Base-by-base conservation (phyloP, 2,113 vertebrate species). In the Tinamus guttatus region DNA sequence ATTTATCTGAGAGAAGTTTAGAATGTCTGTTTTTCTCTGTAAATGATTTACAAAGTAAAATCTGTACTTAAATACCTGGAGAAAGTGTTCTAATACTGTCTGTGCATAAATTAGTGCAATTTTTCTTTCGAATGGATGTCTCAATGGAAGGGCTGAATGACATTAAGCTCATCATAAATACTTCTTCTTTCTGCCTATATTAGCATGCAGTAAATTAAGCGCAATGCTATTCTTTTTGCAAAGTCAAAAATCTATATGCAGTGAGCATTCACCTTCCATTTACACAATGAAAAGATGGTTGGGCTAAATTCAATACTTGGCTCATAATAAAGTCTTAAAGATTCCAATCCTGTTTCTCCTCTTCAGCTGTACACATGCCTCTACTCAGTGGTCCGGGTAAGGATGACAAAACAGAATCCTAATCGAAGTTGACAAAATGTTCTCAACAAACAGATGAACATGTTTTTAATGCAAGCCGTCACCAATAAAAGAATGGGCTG, bases 351-450 rank as follows among this genome's bases (percentile, higher is more conserved):
- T 85, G 18, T 82, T 94, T 97, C 74, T 74, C 43, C 79, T 95
- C n/a, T 88, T 87, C 63, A 56, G 82, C n/a, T 73, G 38, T 52
- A 58, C 34, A 25, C 32, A 11, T 90, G 59, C 69, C 81, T 95
- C 69, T 63, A 68, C 69, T 78, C 81, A 38, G 59, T 95, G 60
- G 56, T 67, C 84, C 52, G 82, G 25, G 21, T 92, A 95, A 94
- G 87, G 68, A 93, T 89, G 87, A 93, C 75, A 95, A 94, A 97
- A 96, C 43, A 74, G 87, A 85, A 60, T 83, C 62, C 94, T 96
- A 94, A 94, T 86, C 54, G 87, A 94, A 97, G 56, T 28, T 95
- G 90, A 95, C 91, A 93, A 97, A 95, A 93, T 77, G 59, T 90
- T 97, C 93, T 70, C 82, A 89, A 79, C 87, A 97, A 94, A 95